Evolutionary conservation across 2,113 vertebrate species (phyloP), one percentile per base, ranked within the genome.

Genomic region (Canis aureus): DNA sequence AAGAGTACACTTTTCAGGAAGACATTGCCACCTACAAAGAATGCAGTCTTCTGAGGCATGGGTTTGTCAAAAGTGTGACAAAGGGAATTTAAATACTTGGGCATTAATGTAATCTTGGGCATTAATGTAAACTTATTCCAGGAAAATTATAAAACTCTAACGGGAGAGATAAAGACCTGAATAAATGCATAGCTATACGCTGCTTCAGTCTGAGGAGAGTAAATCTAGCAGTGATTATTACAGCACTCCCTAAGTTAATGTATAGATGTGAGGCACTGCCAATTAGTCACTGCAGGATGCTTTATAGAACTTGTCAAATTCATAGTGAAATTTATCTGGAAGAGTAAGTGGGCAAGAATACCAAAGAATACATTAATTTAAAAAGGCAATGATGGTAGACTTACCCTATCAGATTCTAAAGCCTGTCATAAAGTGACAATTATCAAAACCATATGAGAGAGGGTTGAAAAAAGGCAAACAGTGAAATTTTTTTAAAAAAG

Each of bases 161-260:
- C 82, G n/a, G 53, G 71, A 97, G 64, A 97, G 89, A 93, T 93
- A 93, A 95, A 69, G 59, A 59, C 35, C 73, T 59, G 76, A 96
- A 85, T 93, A 91, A 92, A 76, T 80, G 8, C 3, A 59, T 38
- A 64, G n/a, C 53, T 95, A 6, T 81, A 74, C 38, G 80, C 17
- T 94, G 22, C 35, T 93, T 96, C 89, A 93, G n/a, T 53, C 86
- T 93, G 73, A n/a, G n/a, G 91, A 86, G 12, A 79, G 29, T 96
- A 51, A 73, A 93, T 95, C 88, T 62, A 76, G 27, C 73, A 80
- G 81, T 69, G 74, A 97, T 92, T 95, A 97, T 92, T 95, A 53
- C 11, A 91, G 29, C 86, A 89, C 69, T 91, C 51, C 76, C 25
- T 87, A 88, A 88, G 53, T 94, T 94, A 88, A 88, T 91, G 88